Evolutionary conservation across 2,797 vertebrate species (phyloP).

Genomic region (Danionella dracula): DNA sequence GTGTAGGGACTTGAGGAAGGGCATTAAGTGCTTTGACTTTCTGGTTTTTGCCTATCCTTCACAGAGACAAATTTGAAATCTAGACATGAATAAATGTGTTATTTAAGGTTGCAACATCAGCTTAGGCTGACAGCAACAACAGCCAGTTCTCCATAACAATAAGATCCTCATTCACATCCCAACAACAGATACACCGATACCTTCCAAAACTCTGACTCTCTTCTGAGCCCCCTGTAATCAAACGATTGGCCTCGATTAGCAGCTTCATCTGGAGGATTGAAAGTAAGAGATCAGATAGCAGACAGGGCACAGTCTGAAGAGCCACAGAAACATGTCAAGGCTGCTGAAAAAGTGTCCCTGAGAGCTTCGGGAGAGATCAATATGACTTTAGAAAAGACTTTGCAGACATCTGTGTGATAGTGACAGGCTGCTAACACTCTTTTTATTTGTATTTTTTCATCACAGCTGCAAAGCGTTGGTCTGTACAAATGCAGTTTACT

Average conservation of each 20-base stretch:
- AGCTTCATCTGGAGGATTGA: constrained; percentile 17
- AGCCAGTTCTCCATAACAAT: not conserved
- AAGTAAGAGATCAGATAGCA: not conserved
- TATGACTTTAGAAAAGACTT: constrained; percentile 2
- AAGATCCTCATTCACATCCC: not conserved
- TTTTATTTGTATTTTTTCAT: not conserved
- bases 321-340: not conserved
- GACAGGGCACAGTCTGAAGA: not conserved
- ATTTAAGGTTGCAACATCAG: too few species aligned
- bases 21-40: too few species aligned
- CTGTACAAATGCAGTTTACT: not conserved
- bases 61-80: too few species aligned
- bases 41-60: too few species aligned
- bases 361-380: constrained; percentile 4
- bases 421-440: constrained; percentile 3
- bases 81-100: too few species aligned
- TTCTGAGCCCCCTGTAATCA: not conserved
- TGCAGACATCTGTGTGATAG: constrained; percentile 5
- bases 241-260: not conserved
- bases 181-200: not conserved
- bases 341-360: not conserved
- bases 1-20: too few species aligned
- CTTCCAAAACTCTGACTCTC: not conserved
- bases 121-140: not conserved
- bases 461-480: not conserved